These are phyloP conservation scores for Misgurnus mizolepis DNA, from an alignment of 2,113 vertebrate genomes.

Conservation along the genomic window DNA sequence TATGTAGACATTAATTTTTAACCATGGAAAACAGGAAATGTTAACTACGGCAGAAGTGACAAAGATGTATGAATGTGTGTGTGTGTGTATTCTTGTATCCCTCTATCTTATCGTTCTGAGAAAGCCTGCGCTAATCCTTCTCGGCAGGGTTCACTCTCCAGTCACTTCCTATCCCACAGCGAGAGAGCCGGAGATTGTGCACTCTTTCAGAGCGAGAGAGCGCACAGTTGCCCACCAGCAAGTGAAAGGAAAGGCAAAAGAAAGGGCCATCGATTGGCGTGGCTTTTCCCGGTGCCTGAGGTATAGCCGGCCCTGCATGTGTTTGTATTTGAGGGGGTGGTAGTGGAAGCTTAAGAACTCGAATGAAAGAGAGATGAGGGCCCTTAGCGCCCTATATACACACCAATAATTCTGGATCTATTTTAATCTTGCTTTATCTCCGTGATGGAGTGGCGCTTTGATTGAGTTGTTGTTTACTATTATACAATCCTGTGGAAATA, in stretches of 20 bases:
- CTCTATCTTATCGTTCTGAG: conserved; percentile 37
- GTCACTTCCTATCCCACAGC: conserved; percentile 49
- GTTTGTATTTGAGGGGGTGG: conserved; percentile 40
- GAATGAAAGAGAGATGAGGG: conserved; percentile 26
- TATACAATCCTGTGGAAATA: conserved; percentile 17
- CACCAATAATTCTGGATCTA: conserved; percentile 44
- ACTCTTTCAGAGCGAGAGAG: conserved; percentile 19
- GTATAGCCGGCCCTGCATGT: neutral
- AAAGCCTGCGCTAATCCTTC: conserved; percentile 50
- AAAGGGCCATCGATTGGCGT: conserved; percentile 48
- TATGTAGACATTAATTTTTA: neutral
- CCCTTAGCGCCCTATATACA: conserved; percentile 36
- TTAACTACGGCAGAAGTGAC: neutral
- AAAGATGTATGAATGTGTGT: neutral
- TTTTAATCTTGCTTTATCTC: conserved; percentile 41
- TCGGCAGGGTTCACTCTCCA: conserved; percentile 51
- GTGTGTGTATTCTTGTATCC: conserved; percentile 3
- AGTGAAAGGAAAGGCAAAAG: conserved; percentile 20
- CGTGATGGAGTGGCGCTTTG: conserved; percentile 29
- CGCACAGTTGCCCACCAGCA: conserved; percentile 40
- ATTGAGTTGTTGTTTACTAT: conserved; percentile 32
- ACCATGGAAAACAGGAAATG: neutral
- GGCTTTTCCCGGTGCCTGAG: conserved; percentile 29
- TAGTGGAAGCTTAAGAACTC: neutral
- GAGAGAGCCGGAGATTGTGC: conserved; percentile 26